Evolutionary conservation across 2,888 invertebrate genomes (phyloP), one percentile per base, ranked within the genome.

Genomic region (Spodoptera exigua): DNA sequence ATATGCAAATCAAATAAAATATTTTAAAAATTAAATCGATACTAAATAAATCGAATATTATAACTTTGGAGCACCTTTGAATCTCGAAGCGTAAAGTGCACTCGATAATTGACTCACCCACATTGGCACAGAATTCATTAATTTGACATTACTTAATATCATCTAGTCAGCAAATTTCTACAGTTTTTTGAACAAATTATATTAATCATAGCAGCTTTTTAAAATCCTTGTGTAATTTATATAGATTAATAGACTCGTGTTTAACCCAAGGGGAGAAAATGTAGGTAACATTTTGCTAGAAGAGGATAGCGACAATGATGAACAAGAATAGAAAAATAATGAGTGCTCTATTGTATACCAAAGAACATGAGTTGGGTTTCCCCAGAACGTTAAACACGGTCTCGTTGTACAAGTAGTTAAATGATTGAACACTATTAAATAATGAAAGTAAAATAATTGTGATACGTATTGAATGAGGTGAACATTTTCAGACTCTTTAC

Each of bases 401-500:
- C n/a, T n/a, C n/a, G 32, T 36, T 36, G 32, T 46, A n/a, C 47
- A 34, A 55, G 48, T 68, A 54, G 55, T 56, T 57, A 18, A 76
- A 62, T 70, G 39, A 65, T 64, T 61, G 73, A 67, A 75, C 46
- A 74, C 75, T 78, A 27, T 27, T 27, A 27, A 27, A 9, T 0
- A 56, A 66, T 80, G 79, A 82, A 84, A 87, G 82, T 86, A 86
- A 85, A 27, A 86, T 85, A 82, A 86, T 88, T 92, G 92, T 92
- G 92, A 92, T 92, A 92, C 85, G 55, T 71, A 87, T 79, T 83
- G 83, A 83, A 84, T 84, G 80, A 82, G 85, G 84, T 82, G 79
- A 83, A 70, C 59, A 82, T 86, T 91, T 91, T 91, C 92, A 82
- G 89, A 89, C 84, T 89, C 86, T 92, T 89, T 91, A 91, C 90